Base-by-base conservation (phyloP, 1,140 invertebrate genomes). In the Acromyrmex charruanus region DNA sequence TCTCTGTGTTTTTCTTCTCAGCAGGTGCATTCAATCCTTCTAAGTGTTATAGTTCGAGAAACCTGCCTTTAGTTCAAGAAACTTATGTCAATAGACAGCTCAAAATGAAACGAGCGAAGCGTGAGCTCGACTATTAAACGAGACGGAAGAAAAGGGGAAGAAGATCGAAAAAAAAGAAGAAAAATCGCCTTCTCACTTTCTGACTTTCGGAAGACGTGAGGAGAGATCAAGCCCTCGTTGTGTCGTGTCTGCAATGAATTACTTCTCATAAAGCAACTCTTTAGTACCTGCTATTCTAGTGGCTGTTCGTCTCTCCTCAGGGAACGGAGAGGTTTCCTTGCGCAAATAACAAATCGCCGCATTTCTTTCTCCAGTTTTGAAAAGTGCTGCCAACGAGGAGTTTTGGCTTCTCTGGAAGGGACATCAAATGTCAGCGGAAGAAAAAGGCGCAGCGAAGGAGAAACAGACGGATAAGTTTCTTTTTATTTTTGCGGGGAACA, bases 241-340 rank as follows among this genome's bases (percentile, higher is more conserved):
- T 80, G 89, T 89, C 77, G 84, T 65, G 84, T 35, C 84, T 89
- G 90, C 86, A 74, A 89, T 77, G 66, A 85, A 91, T 89, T 89
- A 84, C 74, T 77, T 91, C 86, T 89, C 87, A 89, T 79, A 85
- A 75, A 90, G 74, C 79, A 75, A 84, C 61, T 65, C 65, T 77
- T 85, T 25, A 84, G 69, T 77, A 44, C 25, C 66, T 35, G 51
- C 2, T 28, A 61, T 21, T 71, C 39, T 53, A 68, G 39, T 65
- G 58, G 80, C 79, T 85, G 77, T 72, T 81, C 87, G 53, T 89
- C 85, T 39, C 44, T 21, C 77, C 53, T 21, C 18, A 31, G 35
- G 6, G 49, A 49, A 4, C 14, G 21, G 3, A n/a, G 21, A 7
- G 25, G 35, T 51, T 68, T 28, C 21, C 72, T n/a, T 12, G 63